Evolutionary conservation across 2,888 invertebrate species (phyloP).

Genomic region (Luffia ferchaultella): DNA sequence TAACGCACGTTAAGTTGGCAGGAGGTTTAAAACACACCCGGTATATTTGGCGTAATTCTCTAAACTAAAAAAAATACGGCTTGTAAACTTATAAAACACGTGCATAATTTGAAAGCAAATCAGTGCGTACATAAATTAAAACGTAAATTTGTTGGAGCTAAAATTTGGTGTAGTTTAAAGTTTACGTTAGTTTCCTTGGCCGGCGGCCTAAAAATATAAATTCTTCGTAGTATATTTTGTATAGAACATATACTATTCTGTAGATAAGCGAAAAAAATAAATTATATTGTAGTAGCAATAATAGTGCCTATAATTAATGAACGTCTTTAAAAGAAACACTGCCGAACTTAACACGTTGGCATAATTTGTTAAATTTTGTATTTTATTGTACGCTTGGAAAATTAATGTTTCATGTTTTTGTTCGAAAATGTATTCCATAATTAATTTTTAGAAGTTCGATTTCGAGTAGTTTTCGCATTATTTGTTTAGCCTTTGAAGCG

Average conservation of each 20-base stretch:
- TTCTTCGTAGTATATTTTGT: conserved; percentile 61
- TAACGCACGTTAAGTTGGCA: too few species aligned
- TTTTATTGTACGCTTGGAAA: conserved; percentile 52
- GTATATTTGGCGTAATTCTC: too few species aligned
- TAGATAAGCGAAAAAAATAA: conserved; percentile 52
- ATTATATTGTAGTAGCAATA: conserved; percentile 63
- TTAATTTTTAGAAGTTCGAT: conserved; percentile 28
- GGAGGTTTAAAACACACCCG: too few species aligned
- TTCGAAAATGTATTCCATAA: conserved; percentile 39
- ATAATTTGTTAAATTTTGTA: conserved; percentile 31
- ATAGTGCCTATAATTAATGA: conserved; percentile 61
- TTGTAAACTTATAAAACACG: not conserved
- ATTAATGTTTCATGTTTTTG: conserved; percentile 27
- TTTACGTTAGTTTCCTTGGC: conserved; percentile 48
- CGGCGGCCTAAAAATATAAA: conserved; percentile 49
- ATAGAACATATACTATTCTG: conserved; percentile 49
- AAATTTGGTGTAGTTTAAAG: conserved; percentile 47
- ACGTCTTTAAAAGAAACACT: conserved; percentile 56
- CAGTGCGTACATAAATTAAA: not conserved
- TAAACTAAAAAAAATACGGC: too few species aligned
- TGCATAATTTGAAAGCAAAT: not conserved
- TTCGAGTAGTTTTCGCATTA: conserved; percentile 23
- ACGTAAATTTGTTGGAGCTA: conserved; percentile 33
- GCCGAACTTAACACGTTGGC: conserved; percentile 28
- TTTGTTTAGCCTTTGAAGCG: conserved; percentile 20